These are phyloP conservation scores for Platerodrilus igneus DNA, from an alignment of 2,888 invertebrate species.

Conservation along the genomic window DNA sequence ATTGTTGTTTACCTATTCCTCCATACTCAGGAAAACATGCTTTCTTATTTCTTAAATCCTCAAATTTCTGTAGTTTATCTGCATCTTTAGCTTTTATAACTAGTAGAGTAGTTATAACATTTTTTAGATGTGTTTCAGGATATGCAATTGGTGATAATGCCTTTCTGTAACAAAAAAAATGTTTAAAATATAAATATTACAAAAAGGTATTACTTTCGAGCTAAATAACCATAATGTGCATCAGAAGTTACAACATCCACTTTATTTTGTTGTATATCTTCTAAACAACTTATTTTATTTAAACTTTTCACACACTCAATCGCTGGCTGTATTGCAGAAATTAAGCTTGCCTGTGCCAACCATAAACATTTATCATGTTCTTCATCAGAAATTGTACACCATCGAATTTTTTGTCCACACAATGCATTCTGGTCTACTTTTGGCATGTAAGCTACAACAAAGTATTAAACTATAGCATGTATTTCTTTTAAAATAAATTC, in stretches of 20 bases:
- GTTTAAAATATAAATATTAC: slow-evolving; percentile 8
- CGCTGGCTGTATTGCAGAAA: slow-evolving; percentile 57
- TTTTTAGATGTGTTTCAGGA: slow-evolving; percentile 52
- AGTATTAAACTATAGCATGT: no score
- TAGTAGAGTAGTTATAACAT: slow-evolving; percentile 53
- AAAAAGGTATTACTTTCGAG: slow-evolving; percentile 52
- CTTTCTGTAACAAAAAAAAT: slow-evolving; percentile 45
- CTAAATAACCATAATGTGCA: slow-evolving; percentile 60
- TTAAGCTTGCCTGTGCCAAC: slow-evolving; percentile 53
- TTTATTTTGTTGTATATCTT: slow-evolving; percentile 48
- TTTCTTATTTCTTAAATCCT: slow-evolving; percentile 52
- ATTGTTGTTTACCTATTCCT: slow-evolving; percentile 59
- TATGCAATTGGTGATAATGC: slow-evolving; percentile 55
- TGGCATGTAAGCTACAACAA: no score
- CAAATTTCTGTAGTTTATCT: slow-evolving; percentile 46
- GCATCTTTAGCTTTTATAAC: slow-evolving; percentile 40
- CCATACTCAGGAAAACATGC: slow-evolving; percentile 66
- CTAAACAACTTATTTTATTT: slow-evolving; percentile 53
- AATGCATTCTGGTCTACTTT: slow-evolving; percentile 1
- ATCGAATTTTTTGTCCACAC: slow-evolving; percentile 46
- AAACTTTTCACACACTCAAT: slow-evolving; percentile 52
- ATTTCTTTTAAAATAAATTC: no score
- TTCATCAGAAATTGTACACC: slow-evolving; percentile 56
- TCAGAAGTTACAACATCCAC: slow-evolving; percentile 59
- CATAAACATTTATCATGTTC: slow-evolving; percentile 61